Conservation (phyloP, 2,797 vertebrate species). For the Adrianichthys oophorus region DNA sequence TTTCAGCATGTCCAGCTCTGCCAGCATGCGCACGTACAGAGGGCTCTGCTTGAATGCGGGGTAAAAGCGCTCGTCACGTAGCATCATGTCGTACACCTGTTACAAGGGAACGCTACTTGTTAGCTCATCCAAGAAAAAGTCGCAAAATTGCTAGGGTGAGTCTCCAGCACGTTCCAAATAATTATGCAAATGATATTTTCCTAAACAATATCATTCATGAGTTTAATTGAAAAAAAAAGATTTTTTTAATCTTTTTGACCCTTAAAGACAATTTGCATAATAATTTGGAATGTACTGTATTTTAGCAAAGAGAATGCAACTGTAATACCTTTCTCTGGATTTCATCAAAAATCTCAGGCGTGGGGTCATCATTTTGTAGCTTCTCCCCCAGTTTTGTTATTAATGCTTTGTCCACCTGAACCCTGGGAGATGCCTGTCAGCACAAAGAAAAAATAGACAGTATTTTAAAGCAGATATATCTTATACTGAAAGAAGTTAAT, state of each 20-base stretch:
- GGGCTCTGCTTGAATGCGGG: conserved; percentile 94
- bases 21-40: conserved; percentile 95
- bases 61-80: conserved; percentile 94
- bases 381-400: conserved; percentile 88
- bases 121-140: background rate
- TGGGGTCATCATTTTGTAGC: conserved; percentile 93
- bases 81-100: conserved; percentile 97
- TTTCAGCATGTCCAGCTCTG: conserved; percentile 98
- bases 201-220: too few species aligned
- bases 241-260: too few species aligned
- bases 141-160: background rate
- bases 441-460: background rate
- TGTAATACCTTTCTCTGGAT: conserved; percentile 91
- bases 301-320: background rate
- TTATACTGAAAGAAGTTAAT: background rate
- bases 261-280: too few species aligned
- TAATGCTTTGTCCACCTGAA: conserved; percentile 88
- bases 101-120: background rate
- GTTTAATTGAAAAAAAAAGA: too few species aligned
- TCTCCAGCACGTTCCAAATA: too few species aligned
- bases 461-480: background rate
- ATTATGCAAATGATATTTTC: too few species aligned
- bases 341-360: conserved; percentile 97
- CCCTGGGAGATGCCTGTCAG: conserved; percentile 91
- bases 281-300: too few species aligned